Conservation (phyloP, 2,113 vertebrate genomes). For the Carlito syrichta region DNA sequence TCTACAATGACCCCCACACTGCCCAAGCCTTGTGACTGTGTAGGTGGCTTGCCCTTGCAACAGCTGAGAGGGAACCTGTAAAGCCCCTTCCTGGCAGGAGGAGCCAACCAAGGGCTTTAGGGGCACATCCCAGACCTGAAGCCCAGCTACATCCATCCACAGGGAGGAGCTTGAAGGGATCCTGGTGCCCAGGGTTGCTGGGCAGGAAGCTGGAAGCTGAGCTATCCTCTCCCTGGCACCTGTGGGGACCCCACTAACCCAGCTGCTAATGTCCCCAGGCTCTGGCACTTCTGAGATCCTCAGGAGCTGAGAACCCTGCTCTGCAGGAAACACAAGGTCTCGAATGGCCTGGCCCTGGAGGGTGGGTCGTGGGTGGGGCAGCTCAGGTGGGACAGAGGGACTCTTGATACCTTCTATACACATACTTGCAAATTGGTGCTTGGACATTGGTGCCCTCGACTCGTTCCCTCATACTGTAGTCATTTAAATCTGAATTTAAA, state of each 20-base stretch:
- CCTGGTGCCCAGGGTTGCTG: background rate
- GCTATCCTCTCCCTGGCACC: background rate
- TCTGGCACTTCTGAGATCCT: background rate
- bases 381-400: background rate
- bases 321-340: background rate
- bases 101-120: background rate
- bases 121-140: background rate
- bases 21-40: no score
- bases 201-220: background rate
- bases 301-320: background rate
- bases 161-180: background rate
- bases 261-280: background rate
- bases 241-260: no score
- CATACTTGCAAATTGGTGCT: background rate
- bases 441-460: accelerated
- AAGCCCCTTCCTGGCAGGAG: background rate
- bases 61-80: background rate
- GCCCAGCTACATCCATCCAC: background rate
- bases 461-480: background rate
- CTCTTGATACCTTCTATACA: no score
- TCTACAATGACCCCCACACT: background rate
- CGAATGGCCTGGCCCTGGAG: background rate
- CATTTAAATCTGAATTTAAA: background rate
- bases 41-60: background rate
- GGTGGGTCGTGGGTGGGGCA: background rate